Base-by-base conservation (phyloP, 2,888 invertebrate species). In the Leptinotarsa rubiginosa region DNA sequence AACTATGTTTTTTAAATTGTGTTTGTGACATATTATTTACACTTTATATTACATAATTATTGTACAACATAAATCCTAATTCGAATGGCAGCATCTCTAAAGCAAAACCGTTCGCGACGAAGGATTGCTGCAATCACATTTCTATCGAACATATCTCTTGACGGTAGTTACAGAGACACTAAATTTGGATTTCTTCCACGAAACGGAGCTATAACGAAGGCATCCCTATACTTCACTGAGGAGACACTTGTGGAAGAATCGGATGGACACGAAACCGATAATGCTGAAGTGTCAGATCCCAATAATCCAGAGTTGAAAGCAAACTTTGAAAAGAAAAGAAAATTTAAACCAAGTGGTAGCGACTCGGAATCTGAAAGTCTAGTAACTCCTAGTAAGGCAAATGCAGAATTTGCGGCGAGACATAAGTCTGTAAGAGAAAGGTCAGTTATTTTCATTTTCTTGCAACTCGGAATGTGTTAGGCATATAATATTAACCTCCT, bases 91-190 rank as follows among this genome's bases (percentile, higher is more conserved):
- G 89, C 88, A 84, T 88, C 89, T 82, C 83, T 89, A 80, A 90
- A 89, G 85, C 88, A 89, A 83, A 89, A 89, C 84, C 92, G 93
- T 89, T 94, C 95, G 85, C 92, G 95, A 86, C 92, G 96, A 89
- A 92, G 96, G 88, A 92, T 97, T 83, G 96, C 97, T 86, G 98
- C 98, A 82, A 92, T 97, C 85, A 95, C 96, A 85, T 98, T 98
- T 90, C 91, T 98, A 83, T 94, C 97, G 71, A 98, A 97, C 89
- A 98, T 98, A 87, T 97, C 97, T 78, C 90, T 98, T 78, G 97
- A 97, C 90, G 97, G 97, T 80, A 94, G 94, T 82, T 93, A 95
- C 88, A 92, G 92, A 86, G 94, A 94, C 87, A 92, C 93, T 76
- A 92, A 90, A 87, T 87, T 92, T 84, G 89, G 89, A 41, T 82